Evolutionary conservation across 1,140 invertebrate species (phyloP).

Genomic region (Neodiprion lecontei): DNA sequence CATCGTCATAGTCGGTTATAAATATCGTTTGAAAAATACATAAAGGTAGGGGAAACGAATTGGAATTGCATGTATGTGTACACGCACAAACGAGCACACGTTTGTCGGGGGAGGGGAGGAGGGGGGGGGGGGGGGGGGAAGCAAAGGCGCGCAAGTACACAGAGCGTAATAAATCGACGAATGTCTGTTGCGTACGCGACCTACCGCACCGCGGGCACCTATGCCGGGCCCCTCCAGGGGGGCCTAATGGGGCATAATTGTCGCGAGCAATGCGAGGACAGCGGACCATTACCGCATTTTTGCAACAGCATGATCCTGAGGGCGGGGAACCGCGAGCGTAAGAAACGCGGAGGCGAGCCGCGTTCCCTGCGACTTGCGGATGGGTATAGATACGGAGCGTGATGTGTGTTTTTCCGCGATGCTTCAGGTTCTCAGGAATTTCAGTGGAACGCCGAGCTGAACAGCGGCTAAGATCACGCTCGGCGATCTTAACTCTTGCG

Average conservation of each 20-base stretch:
- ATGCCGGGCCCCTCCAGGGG: conserved; percentile 29
- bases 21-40: no score
- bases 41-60: no score
- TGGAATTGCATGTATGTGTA: no score
- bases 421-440: conserved; percentile 50
- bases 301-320: conserved; percentile 29
- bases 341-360: no score
- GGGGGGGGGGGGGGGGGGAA: neutral
- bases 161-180: conserved; percentile 44
- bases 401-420: conserved; percentile 11
- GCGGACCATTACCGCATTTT: conserved; percentile 63
- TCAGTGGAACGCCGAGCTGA: conserved; percentile 50
- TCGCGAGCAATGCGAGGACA: conserved; percentile 61
- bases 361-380: neutral
- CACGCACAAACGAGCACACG: no score
- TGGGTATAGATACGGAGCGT: neutral
- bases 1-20: no score
- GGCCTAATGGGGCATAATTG: conserved; percentile 62
- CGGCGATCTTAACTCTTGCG: conserved; percentile 27
- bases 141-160: conserved; percentile 15
- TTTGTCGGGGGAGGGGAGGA: neutral
- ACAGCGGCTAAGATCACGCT: no score
- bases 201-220: conserved; percentile 51
- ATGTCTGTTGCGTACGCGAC: conserved; percentile 44
- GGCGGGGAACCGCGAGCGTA: no score